Conservation (phyloP, 2,888 invertebrate species). For the Heteromyza rotundicornis region DNA sequence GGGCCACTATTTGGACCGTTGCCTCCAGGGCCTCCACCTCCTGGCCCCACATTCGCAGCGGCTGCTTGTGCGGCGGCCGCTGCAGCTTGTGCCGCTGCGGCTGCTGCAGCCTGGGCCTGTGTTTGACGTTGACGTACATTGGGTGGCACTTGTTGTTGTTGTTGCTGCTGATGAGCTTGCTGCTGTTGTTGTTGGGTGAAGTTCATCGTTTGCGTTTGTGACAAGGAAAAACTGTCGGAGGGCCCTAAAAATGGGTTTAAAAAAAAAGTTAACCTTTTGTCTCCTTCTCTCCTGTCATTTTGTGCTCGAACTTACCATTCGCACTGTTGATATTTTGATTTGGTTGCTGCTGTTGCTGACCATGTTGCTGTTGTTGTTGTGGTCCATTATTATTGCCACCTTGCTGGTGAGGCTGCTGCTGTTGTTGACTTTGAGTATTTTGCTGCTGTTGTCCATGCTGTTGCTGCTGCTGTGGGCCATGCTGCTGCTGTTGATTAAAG, state of each 20-base stretch:
- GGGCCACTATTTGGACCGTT: not conserved
- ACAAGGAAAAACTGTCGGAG: slow-evolving; percentile 71
- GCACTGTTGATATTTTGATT: slow-evolving; percentile 60
- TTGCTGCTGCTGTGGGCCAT: slow-evolving; percentile 55
- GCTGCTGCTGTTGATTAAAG: slow-evolving; percentile 66
- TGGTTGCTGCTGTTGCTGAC: slow-evolving; percentile 48
- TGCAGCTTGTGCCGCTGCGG: slow-evolving; percentile 65
- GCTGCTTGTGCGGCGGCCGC: slow-evolving; percentile 60
- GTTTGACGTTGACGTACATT: slow-evolving; percentile 58
- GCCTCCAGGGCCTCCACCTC: slow-evolving; percentile 27
- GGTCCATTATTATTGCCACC: slow-evolving; percentile 44
- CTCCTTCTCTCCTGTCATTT: no score
- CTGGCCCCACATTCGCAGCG: slow-evolving; percentile 55
- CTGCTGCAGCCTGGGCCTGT: slow-evolving; percentile 68
- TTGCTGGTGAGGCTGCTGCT: slow-evolving; percentile 41
- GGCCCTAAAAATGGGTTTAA: not conserved
- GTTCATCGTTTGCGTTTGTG: slow-evolving; percentile 86
- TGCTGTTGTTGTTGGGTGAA: slow-evolving; percentile 76
- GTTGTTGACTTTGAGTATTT: slow-evolving; percentile 58
- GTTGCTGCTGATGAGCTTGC: no score
- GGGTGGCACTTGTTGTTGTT: slow-evolving; percentile 50
- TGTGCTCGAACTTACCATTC: slow-evolving; percentile 47
- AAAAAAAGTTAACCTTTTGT: no score
- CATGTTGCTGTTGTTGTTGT: slow-evolving; percentile 41
- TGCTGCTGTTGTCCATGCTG: slow-evolving; percentile 56